Base-by-base conservation (phyloP, 2,888 invertebrate genomes). In the Hydropsyche betteni region DNA sequence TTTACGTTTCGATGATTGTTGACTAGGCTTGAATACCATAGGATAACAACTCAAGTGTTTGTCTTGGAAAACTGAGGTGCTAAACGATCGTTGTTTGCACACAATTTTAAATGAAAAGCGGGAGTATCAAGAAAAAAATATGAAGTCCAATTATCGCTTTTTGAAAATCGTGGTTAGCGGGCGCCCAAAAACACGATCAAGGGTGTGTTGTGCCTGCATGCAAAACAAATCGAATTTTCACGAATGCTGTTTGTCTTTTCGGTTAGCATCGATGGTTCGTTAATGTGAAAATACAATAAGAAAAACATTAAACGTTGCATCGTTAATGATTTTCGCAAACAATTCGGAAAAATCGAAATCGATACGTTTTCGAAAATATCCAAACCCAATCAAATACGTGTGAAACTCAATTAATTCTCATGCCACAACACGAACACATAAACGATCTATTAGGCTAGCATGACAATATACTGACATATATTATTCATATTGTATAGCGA, bases 11-110 rank as follows among this genome's bases (percentile, higher is more conserved):
- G 24, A 24, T 24, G 24, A 24, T 24, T 24, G 24, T 24, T 24
- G 24, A 24, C 24, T 24, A 2, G 24, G 24, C 24, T 24, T 24
- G 24, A 24, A 24, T 24, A 24, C 24, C 24, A 24, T 1, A 24
- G 24, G 24, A 24, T 24, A 44, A 44, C 14, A 24, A 24, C 55
- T 55, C 55, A 4, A 55, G n/a, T 55, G 24, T 16, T 55, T 55
- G 6, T 55, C 2, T n/a, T 1, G 55, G 55, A 14, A 24, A 55
- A 55, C 53, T 50, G 4, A 68, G 69, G 10, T 53, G 70, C 34
- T 70, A 70, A 70, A 70, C 53, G 14, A 12, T 53, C 24, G 24
- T 69, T 69, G 53, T 70, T 70, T 70, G 33, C 52, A 73, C 34
- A 68, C 64, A 16, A 14, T 1, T 12, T 24, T 2, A 24, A 24